A percentile compares a stretch with the other conserved stretches of the same genome.
Evolutionary conservation across 2,888 invertebrate species (phyloP).

Genomic region (Bellardia bayeri): DNA sequence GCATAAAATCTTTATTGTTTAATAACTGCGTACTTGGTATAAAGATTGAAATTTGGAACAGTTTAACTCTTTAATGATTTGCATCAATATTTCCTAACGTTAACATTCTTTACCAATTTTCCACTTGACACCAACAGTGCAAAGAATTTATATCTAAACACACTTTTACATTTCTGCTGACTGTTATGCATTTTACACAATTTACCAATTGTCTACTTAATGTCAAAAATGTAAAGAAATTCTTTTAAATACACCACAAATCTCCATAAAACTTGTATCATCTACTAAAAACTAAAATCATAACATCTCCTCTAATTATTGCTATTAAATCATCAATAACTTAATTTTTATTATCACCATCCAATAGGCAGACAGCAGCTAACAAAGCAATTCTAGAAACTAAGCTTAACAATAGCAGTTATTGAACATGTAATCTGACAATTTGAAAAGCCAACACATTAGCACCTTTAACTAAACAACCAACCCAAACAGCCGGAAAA

Average conservation of each 20-base stretch:
- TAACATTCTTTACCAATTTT: too few species aligned
- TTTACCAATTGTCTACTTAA: too few species aligned
- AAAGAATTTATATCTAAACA: too few species aligned
- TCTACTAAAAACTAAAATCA: conserved; percentile 3
- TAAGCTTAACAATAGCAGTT: conserved; percentile 41
- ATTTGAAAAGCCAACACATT: conserved; percentile 67
- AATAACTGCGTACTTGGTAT: too few species aligned
- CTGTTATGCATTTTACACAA: too few species aligned
- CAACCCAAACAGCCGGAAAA: conserved; percentile 18
- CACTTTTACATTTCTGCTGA: too few species aligned
- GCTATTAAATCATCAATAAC: conserved; percentile 58
- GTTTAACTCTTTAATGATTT: too few species aligned
- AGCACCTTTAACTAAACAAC: conserved; percentile 59
- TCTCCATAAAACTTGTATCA: background rate
- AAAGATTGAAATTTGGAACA: too few species aligned
- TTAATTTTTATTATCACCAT: conserved; percentile 49
- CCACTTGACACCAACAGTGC: too few species aligned
- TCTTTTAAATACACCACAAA: background rate
- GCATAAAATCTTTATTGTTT: too few species aligned
- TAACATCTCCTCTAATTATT: conserved; percentile 51
- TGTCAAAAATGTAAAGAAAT: too few species aligned
- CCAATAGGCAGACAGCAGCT: background rate
- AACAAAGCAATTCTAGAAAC: background rate
- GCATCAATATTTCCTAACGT: too few species aligned
- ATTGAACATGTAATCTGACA: conserved; percentile 72